These are phyloP conservation scores for Drosophila erecta DNA, from an alignment of 1,140 invertebrate species.

Conservation along the genomic window DNA sequence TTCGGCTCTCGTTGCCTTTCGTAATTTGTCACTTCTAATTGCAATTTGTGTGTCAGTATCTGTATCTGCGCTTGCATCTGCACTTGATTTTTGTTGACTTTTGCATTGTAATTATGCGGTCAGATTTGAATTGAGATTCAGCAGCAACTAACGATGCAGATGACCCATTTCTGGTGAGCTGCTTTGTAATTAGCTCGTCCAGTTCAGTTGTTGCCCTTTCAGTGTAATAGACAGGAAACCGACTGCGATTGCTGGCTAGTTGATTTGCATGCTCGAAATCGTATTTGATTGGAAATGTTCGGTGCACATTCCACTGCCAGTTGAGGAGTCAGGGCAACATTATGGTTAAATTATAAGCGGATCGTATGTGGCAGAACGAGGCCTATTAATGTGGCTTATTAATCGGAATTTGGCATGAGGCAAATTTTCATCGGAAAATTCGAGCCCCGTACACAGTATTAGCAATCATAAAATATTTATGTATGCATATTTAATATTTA, in stretches of 20 bases:
- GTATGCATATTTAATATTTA: no score
- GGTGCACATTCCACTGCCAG: slow-evolving; percentile 23
- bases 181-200: slow-evolving; percentile 50
- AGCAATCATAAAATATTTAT: no score
- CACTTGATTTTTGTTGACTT: slow-evolving; percentile 70
- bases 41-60: slow-evolving; percentile 22
- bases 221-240: slow-evolving; percentile 48
- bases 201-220: slow-evolving; percentile 30
- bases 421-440: neutral
- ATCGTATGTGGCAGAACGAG: slow-evolving; percentile 1
- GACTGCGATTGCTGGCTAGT: slow-evolving; percentile 20
- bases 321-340: slow-evolving; percentile 1
- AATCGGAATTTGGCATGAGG: neutral
- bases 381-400: neutral
- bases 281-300: slow-evolving; percentile 32
- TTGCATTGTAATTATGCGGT: slow-evolving; percentile 63
- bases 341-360: slow-evolving; percentile 23
- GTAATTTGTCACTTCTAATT: slow-evolving; percentile 76
- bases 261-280: slow-evolving; percentile 30
- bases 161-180: slow-evolving; percentile 56
- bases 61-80: neutral
- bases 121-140: slow-evolving; percentile 50
- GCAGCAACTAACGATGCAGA: slow-evolving; percentile 41
- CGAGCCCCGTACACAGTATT: no score
- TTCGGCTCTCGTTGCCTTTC: slow-evolving; percentile 29